Evolutionary conservation across 2,888 invertebrate genomes (phyloP), one percentile per base, ranked within the genome.

Genomic region (Ormyrus nitidulus): DNA sequence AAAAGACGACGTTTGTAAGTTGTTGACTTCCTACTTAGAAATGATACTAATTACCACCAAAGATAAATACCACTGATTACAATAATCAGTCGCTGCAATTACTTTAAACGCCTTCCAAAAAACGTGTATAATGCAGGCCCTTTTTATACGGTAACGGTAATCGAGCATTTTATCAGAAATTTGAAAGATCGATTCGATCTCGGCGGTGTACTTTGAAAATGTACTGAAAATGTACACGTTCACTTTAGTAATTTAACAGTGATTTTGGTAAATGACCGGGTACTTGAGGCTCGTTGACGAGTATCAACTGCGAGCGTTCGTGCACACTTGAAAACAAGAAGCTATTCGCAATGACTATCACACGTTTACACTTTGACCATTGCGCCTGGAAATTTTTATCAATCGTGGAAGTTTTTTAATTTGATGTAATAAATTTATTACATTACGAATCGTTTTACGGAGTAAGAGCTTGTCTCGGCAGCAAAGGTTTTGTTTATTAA

Each of bases 261-360:
- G 62, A 79, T 75, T 79, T 79, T 56, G 62, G 75, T 58, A 70
- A 77, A 77, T 77, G 70, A 70, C 49, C 69, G 62, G 62, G 56
- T 58, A 74, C 64, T 79, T 74, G 74, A 74, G 64, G 9, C 66
- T 74, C 54, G 53, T 74, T 74, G 61, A 61, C 19, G 46, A 46
- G 46, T 11, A 34, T 62, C 68, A 19, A 13, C 49, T 10, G 19
- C 49, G 51, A 58, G 19, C 58, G 65, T 34, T 3, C 34, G n/a
- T n/a, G 62, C 65, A 13, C 49, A 53, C 34, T 13, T 59, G 13
- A 79, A 75, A 79, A 74, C 75, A 70, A 70, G 61, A 70, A 75
- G 70, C 66, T 58, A 5, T 48, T 46, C 11, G 8, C 51, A 53
- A 75, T 75, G 69, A 53, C n/a, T 56, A 79, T 70, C 70, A 64